These are phyloP conservation scores for Triplophysa bombifrons DNA, from an alignment of 2,797 vertebrate species.

Conservation along the genomic window DNA sequence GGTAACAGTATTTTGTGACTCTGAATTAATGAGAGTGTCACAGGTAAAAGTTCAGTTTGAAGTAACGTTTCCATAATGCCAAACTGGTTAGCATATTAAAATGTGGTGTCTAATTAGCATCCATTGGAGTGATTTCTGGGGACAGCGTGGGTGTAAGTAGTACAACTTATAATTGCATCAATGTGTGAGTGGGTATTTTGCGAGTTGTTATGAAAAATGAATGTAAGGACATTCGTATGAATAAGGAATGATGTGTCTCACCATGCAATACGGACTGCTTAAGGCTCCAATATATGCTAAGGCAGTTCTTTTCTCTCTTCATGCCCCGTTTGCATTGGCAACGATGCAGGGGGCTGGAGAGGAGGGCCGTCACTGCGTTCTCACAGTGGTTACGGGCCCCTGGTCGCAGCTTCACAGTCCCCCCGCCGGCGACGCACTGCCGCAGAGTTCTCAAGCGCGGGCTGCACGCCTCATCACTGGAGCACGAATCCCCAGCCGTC, in stretches of 20 bases:
- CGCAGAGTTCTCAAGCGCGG: constrained; percentile 88
- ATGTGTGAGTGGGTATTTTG: constrained; percentile 37
- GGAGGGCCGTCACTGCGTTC: constrained; percentile 83
- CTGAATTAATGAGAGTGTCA: constrained; percentile 37
- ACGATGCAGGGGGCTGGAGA: constrained; percentile 87
- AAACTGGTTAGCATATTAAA: constrained; percentile 43
- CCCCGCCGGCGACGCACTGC: constrained; percentile 90
- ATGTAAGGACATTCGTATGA: background rate
- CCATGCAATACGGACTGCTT: constrained; percentile 60
- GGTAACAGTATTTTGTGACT: constrained; percentile 22
- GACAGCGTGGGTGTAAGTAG: constrained; percentile 21
- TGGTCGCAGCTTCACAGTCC: constrained; percentile 86
- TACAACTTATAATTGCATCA: constrained; percentile 50
- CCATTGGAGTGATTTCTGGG: constrained; percentile 34
- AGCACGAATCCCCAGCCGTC: constrained; percentile 86
- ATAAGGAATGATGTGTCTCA: constrained; percentile 32
- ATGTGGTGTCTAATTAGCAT: constrained; percentile 43
- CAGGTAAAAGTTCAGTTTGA: constrained; percentile 47
- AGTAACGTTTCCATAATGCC: constrained; percentile 35
- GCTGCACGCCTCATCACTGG: constrained; percentile 86
- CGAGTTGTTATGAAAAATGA: constrained; percentile 1
- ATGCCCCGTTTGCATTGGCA: constrained; percentile 93
- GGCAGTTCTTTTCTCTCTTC: constrained; percentile 93
- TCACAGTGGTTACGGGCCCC: constrained; percentile 87
- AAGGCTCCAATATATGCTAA: constrained; percentile 94